Evolutionary conservation across 2,113 vertebrate species (phyloP).

Genomic region (Hirundichthys speculiger): DNA sequence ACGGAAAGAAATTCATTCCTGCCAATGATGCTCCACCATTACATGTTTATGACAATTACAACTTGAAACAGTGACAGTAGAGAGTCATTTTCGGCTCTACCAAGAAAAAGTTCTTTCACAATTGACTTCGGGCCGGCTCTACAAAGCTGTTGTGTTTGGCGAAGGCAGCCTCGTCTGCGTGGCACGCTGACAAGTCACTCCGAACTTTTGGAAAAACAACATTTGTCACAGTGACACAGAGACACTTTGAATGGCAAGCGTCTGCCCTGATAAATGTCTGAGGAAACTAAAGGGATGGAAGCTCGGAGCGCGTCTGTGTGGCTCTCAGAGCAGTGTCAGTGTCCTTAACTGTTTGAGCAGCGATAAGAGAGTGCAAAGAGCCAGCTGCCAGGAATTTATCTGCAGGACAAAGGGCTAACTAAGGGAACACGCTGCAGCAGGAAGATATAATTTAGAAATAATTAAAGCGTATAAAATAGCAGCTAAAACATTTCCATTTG

Average conservation of each 20-base stretch:
- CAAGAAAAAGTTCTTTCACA: constrained; percentile 15
- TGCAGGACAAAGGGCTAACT: constrained; percentile 51
- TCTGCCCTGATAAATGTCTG: not conserved
- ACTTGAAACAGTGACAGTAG: too few species aligned
- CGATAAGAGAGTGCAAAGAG: constrained; percentile 61
- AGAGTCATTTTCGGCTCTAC: not conserved
- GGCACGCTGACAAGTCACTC: constrained; percentile 37
- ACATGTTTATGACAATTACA: too few species aligned
- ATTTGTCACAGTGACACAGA: constrained; percentile 53
- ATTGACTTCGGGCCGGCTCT: constrained; percentile 11
- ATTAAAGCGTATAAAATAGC: not conserved
- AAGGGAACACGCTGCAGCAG: constrained; percentile 6
- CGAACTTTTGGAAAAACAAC: constrained; percentile 22
- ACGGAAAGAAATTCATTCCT: too few species aligned
- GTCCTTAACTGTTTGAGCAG: constrained; percentile 38
- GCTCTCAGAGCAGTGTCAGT: constrained; percentile 25
- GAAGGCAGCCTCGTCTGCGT: constrained; percentile 4
- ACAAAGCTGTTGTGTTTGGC: constrained; percentile 27
- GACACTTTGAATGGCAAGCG: not conserved
- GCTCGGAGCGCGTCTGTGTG: not conserved
- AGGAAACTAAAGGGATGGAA: not conserved
- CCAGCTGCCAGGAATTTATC: constrained; percentile 48
- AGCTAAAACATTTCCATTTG: not conserved
- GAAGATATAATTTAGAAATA: constrained; percentile 4
- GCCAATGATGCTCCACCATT: too few species aligned